Evolutionary conservation across 2,888 invertebrate species (phyloP).

Genomic region (Drosophila imparisetae): DNA sequence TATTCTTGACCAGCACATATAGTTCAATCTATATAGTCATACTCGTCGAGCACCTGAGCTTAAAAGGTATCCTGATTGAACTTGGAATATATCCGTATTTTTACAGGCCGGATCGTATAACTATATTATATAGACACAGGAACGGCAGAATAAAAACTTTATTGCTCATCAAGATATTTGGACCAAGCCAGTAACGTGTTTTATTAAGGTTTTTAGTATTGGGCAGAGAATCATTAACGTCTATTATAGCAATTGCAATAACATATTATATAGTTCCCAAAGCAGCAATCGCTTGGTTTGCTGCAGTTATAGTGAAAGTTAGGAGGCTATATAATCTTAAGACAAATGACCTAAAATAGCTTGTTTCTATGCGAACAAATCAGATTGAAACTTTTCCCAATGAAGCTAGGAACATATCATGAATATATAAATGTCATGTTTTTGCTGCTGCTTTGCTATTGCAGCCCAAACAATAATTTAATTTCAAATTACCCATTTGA

Average conservation of each 20-base stretch:
- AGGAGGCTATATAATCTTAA: not conserved
- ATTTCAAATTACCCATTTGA: slow-evolving; percentile 55
- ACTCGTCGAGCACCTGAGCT: not conserved
- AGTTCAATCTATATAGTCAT: not conserved
- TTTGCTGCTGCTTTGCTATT: slow-evolving; percentile 4
- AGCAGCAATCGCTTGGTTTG: not conserved
- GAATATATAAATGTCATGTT: not conserved
- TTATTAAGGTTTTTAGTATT: not conserved
- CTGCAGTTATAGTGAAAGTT: not conserved
- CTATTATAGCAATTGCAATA: not conserved
- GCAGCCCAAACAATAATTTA: slow-evolving; percentile 50
- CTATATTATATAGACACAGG: not conserved
- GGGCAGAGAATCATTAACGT: not conserved
- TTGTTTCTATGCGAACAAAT: not conserved
- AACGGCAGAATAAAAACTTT: not conserved
- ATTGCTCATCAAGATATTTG: not conserved
- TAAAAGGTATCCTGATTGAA: not conserved
- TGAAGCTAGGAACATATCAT: not conserved
- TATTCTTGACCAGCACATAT: not conserved
- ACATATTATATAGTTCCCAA: not conserved
- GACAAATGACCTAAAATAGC: not conserved
- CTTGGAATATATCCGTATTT: not conserved
- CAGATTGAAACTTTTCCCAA: not conserved
- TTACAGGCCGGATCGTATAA: not conserved
- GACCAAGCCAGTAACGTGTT: not conserved